Evolutionary conservation across 1,140 invertebrate species (phyloP), one percentile per base, ranked within the genome.

Genomic region (Aphaenogaster ashmeadi): DNA sequence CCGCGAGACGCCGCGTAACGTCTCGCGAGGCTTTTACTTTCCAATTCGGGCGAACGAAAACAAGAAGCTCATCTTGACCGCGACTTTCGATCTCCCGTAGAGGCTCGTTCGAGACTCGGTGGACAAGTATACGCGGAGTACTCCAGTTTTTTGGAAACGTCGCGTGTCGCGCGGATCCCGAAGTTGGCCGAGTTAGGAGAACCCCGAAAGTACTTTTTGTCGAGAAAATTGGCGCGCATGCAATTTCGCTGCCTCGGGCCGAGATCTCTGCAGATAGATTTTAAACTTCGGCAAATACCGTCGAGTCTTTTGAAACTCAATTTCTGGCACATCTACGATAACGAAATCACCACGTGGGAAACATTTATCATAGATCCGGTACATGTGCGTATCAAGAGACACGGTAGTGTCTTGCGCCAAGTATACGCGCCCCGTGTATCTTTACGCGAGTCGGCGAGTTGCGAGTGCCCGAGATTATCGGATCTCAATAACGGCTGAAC

Each of bases 1-100:
- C 41, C 1, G 52, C 27, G 27, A 27, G 27, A 27, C 27, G 38
- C 38, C 6, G 36, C 3, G 18, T 6, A 6, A 11, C 27, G 27
- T 27, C 27, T 64, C 27, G 60, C 62, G 33, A 38, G 3, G 33
- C 64, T 80, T 67, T 80, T 80, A 36, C 64, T 80, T 69, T 80
- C 78, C 36, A 80, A 38, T 52, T 69, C 2, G 36, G 38, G 33
- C 33, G 27, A 41, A 75, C 8, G 54, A 41, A 60, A 77, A 41
- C 38, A n/a, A 38, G 8, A 21, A 18, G 27, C n/a, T 13, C 7
- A 15, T 47, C 9, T 62, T 7, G 15, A 13, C 38, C 27, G 9
- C 11, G 27, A 56, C 36, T 77, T 18, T 60, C 74, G 33, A 44
- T 38, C 15, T 77, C 15, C 9, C 56, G 21, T n/a, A 13, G 33